Evolutionary conservation across 2,888 invertebrate species (phyloP).

Genomic region (Chaitophorus viminalis): DNA sequence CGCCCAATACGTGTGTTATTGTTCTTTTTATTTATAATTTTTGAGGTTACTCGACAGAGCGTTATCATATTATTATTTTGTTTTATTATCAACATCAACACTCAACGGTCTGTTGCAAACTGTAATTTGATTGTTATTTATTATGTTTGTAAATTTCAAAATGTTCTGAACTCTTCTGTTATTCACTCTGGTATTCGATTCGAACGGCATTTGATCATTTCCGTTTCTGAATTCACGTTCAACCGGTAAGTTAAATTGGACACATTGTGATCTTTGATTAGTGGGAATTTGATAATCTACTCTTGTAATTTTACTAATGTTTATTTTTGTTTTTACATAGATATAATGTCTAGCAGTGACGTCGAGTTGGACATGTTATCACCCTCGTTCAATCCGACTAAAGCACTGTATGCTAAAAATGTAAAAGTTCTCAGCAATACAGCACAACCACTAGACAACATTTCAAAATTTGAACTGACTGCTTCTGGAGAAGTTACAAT

Average conservation of each 20-base stretch:
- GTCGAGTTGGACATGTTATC: conserved; percentile 70
- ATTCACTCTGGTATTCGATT: too few species aligned
- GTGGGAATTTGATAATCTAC: background rate
- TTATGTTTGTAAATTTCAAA: too few species aligned
- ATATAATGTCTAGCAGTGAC: conserved; percentile 47
- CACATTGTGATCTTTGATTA: too few species aligned
- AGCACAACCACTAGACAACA: conserved; percentile 76
- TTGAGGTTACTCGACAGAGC: background rate
- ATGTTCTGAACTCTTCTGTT: too few species aligned
- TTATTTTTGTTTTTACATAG: background rate
- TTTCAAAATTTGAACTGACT: conserved; percentile 72
- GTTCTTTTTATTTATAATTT: background rate
- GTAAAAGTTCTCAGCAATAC: conserved; percentile 71
- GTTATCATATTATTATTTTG: conserved; percentile 71
- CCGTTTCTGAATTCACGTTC: background rate
- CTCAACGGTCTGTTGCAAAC: conserved; percentile 68
- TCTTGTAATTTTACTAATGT: background rate
- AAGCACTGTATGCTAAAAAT: conserved; percentile 74
- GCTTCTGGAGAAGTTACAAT: conserved; percentile 60
- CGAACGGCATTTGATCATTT: too few species aligned
- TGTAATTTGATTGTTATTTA: too few species aligned
- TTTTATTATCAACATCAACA: conserved; percentile 74
- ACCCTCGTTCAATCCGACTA: conserved; percentile 75
- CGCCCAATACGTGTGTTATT: background rate
- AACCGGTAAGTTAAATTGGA: background rate